Evolutionary conservation across 2,888 invertebrate species (phyloP), one percentile per base, ranked within the genome.

Genomic region (Actias luna): DNA sequence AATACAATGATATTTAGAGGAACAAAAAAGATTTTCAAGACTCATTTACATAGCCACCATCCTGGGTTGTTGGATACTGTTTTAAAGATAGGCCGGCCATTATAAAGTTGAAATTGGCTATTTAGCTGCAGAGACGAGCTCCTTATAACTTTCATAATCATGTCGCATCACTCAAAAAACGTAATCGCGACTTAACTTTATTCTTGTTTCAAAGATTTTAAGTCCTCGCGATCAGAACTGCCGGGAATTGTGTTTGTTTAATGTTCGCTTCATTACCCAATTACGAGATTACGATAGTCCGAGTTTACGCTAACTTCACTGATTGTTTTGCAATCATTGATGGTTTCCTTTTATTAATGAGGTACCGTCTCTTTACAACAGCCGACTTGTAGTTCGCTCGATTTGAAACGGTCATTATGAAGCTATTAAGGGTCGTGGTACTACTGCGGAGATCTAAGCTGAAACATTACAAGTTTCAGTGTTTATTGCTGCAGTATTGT

Each of bases 81-180:
- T 62, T 58, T 58, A 72, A 70, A 68, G 74, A 72, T 73, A 68
- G 73, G 65, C 67, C 64, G 69, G 66, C 71, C 75, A 79, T 79
- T 77, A 80, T 71, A 79, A 80, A 80, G 79, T 80, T 80, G 74
- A 66, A 63, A 80, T 80, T 79, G 79, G 75, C 78, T 80, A 75
- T 76, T 80, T 79, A 74, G 75, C 73, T 65, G 52, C 71, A 70
- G 69, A 73, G 72, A 74, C 71, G 73, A 73, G 72, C 65, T 64
- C 57, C 63, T 58, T 46, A 65, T 69, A 71, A 73, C 67, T 68
- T 67, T 69, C 63, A 61, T 71, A 73, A 77, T 75, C 67, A 68
- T 68, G 68, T 69, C 67, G 64, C 64, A 71, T 72, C 68, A 70
- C 68, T 78, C 76, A 76, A 69, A 69, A 69, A 70, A 69, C 70